Percentiles rank a stretch among this genome's conserved stretches.
phyloP scores from a whole-genome alignment of 1,140 invertebrate species.

The Dreissena polymorpha region DNA sequence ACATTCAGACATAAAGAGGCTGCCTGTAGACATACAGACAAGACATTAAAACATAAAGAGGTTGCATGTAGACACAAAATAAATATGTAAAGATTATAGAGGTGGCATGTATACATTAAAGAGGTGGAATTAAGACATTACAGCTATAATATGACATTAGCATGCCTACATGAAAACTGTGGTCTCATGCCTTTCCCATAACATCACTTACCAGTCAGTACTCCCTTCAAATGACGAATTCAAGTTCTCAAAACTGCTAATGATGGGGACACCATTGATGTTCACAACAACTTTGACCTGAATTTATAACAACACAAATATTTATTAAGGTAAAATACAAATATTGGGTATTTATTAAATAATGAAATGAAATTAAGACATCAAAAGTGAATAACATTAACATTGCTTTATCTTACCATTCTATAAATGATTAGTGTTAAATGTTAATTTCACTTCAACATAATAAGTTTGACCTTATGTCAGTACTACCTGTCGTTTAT shows the following conservation, averaged over 20 bases:
- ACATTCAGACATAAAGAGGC: too few species aligned
- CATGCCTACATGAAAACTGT: background rate
- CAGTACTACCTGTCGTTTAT: too few species aligned
- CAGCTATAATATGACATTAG: background rate
- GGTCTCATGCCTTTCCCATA: background rate
- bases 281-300: slow-evolving; percentile 37
- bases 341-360: background rate
- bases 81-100: too few species aligned
- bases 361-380: background rate
- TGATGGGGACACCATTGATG: slow-evolving; percentile 13
- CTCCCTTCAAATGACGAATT: background rate
- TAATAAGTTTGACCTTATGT: too few species aligned
- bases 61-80: too few species aligned
- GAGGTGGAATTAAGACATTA: background rate
- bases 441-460: too few species aligned
- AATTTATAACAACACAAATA: background rate
- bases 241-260: background rate
- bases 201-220: background rate
- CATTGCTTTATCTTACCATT: background rate
- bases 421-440: background rate
- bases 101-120: background rate
- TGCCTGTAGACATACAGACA: too few species aligned
- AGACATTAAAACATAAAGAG: too few species aligned
- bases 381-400: background rate
- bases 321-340: background rate